Conservation (phyloP, 2,797 vertebrate species). For the Chiroxiphia lanceolata region DNA sequence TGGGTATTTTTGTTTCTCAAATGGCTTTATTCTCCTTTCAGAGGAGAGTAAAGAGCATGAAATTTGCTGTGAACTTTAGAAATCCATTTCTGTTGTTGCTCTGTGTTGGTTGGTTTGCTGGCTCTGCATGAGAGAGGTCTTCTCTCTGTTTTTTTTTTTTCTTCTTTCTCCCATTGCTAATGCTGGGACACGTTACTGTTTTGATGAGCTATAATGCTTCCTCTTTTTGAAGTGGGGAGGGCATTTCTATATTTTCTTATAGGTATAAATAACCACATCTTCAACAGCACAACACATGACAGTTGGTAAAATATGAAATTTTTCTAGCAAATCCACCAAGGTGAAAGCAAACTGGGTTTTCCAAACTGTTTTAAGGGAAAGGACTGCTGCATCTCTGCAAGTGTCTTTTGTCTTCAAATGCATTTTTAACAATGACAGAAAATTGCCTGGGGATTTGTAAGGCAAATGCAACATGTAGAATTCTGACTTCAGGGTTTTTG, state of each 20-base stretch:
- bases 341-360: background rate
- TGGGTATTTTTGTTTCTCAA: background rate
- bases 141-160: too few species aligned
- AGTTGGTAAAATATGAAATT: background rate
- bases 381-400: background rate
- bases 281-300: background rate
- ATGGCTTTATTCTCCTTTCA: background rate
- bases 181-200: background rate
- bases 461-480: background rate
- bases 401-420: background rate
- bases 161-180: background rate
- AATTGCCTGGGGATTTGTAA: background rate
- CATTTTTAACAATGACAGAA: background rate
- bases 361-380: background rate
- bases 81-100: background rate
- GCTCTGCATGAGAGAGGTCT: background rate
- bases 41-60: background rate
- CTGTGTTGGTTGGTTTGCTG: background rate
- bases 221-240: background rate
- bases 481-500: background rate
- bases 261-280: background rate
- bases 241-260: background rate
- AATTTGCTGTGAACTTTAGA: background rate
- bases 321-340: background rate
- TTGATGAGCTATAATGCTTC: background rate